These are phyloP conservation scores for Drosophila formosana DNA, from an alignment of 2,888 invertebrate genomes.

Conservation along the genomic window DNA sequence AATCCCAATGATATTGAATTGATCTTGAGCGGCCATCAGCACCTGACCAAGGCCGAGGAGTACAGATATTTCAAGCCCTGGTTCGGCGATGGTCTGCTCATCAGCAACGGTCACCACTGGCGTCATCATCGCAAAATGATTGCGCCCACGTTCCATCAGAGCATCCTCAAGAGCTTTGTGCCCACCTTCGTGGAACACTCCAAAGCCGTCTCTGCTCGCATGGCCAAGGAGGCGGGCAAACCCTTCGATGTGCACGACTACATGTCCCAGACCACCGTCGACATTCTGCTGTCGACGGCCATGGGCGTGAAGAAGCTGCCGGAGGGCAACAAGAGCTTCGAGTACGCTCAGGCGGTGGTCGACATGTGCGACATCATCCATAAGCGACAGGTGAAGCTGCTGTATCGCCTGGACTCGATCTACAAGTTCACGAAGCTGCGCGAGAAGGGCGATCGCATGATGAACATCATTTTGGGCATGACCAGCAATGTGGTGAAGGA, in stretches of 20 bases:
- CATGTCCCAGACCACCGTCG: constrained; percentile 92
- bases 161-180: constrained; percentile 92
- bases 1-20: constrained; percentile 91
- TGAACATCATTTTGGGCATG: constrained; percentile 90
- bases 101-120: constrained; percentile 92
- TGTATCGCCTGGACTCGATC: constrained; percentile 90
- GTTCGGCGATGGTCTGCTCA: constrained; percentile 92
- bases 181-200: constrained; percentile 92
- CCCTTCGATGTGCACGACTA: constrained; percentile 92
- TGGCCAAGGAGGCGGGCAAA: constrained; percentile 88
- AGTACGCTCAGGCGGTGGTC: constrained; percentile 94
- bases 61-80: constrained; percentile 92
- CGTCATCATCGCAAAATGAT: constrained; percentile 92
- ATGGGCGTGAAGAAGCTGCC: constrained; percentile 93
- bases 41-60: constrained; percentile 90
- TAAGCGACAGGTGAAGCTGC: constrained; percentile 90
- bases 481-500: constrained; percentile 89
- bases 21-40: constrained; percentile 90
- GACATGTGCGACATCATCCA: constrained; percentile 94
- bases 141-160: constrained; percentile 93
- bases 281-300: constrained; percentile 92
- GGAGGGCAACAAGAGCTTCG: constrained; percentile 89
- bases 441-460: constrained; percentile 89
- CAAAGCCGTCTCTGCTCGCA: constrained; percentile 88
- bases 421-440: constrained; percentile 90